These are phyloP conservation scores for Eudasyphora cyanicolor DNA, from an alignment of 2,888 invertebrate genomes.

Conservation along the genomic window DNA sequence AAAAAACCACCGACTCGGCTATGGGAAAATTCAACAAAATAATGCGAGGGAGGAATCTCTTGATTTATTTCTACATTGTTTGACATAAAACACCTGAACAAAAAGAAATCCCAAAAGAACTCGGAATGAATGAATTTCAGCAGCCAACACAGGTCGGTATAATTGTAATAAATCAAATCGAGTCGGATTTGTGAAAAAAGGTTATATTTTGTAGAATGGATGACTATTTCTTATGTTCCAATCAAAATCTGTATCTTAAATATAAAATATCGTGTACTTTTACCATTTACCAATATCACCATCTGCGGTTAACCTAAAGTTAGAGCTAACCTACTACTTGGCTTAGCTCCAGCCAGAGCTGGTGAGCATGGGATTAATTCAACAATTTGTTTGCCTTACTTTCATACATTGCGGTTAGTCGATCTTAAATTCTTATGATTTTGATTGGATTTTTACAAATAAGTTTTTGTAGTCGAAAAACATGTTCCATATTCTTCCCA, in stretches of 20 bases:
- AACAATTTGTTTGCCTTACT: too few relatives aligned
- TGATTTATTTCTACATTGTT: conserved; percentile 15
- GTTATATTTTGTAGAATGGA: not conserved
- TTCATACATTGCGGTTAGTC: too few relatives aligned
- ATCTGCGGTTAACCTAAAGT: too few relatives aligned
- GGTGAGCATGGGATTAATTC: too few relatives aligned
- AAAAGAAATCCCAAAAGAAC: not conserved
- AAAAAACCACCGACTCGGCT: not conserved
- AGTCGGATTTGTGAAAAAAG: not conserved
- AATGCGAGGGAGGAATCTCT: not conserved
- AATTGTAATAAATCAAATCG: conserved; percentile 15
- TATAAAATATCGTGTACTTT: not conserved
- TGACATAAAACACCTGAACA: conserved; percentile 28
- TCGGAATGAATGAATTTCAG: not conserved
- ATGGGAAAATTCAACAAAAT: not conserved
- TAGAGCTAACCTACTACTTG: too few relatives aligned
- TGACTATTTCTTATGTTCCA: not conserved
- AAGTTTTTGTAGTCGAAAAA: too few relatives aligned
- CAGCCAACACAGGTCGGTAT: not conserved
- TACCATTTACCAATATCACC: too few relatives aligned
- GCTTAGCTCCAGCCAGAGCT: too few relatives aligned
- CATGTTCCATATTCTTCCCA: too few relatives aligned
- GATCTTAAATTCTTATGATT: too few relatives aligned
- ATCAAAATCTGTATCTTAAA: not conserved
- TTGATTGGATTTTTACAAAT: too few relatives aligned